Base-by-base conservation (phyloP, 2,113 vertebrate species). In the Phalacrocorax brasilianus region DNA sequence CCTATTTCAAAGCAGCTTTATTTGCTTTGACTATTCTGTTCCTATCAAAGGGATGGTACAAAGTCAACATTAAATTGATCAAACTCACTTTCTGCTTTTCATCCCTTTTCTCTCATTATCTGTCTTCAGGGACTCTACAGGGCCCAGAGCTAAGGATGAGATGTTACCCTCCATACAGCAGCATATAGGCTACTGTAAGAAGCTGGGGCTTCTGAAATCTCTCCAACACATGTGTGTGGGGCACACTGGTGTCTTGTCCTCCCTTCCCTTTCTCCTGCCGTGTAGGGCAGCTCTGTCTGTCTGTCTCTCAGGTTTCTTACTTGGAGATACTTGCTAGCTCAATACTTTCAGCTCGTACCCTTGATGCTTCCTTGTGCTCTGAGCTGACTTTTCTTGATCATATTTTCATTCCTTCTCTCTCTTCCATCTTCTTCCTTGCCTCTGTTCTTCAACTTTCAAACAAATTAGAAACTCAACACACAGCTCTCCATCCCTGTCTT, bases 1-100 rank as follows among this genome's bases (percentile, higher is more conserved):
- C 15, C 12, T 87, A 6, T 93, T 95, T 97, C 89, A 95, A 74
- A 96, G 93, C 45, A 63, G 53, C 59, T 91, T 93, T 81, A 82
- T 91, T 94, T 97, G 83, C 89, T 88, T 93, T 91, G 55, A 85
- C 77, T 93, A 40, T 65, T 84, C 61, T 0, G 0, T 91, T 92
- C 21, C 55, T 94, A 56, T 96, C 93, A 95, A 97, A 96, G 94
- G 77, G 81, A 74, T 40, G 17, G 53, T 62, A 85, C 71, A 85
- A 92, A 96, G 71, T 70, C 83, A 79, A 66, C 62, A 70, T 66
- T 45, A 91, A 87, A 76, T 55, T 92, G 77, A 88, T 96, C 89
- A 94, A 96, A 66, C 70, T 91, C 14, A 16, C 63, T 90, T 94
- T 70, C 16, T 91, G 62, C 63, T 94, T 95, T 96, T 96, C 61